Conservation (phyloP, 2,888 invertebrate species). For the Drosophila nr. medialis region DNA sequence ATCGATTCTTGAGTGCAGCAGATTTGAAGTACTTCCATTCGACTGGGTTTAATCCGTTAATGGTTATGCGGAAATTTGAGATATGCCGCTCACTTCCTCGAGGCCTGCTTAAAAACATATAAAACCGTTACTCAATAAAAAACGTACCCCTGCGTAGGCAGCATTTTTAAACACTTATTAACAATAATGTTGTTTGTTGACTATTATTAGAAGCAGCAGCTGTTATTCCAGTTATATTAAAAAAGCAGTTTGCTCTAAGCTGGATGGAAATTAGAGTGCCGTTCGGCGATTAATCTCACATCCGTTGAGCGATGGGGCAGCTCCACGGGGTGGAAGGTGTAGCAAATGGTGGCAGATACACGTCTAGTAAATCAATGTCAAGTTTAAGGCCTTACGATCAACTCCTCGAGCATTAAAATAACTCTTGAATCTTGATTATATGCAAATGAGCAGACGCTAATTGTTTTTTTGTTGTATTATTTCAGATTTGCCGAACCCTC, state of each 20-base stretch:
- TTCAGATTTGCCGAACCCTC: slow-evolving; percentile 4
- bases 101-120: slow-evolving; percentile 20
- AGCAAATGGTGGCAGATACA: slow-evolving; percentile 5
- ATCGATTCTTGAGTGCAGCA: slow-evolving; percentile 24
- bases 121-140: background rate
- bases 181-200: slow-evolving; percentile 2
- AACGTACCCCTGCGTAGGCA: slow-evolving; percentile 1
- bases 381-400: slow-evolving; percentile 65
- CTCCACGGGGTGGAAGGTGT: background rate
- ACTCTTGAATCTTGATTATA: slow-evolving; percentile 34
- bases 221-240: slow-evolving; percentile 48
- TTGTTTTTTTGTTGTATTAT: slow-evolving; percentile 12
- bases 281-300: slow-evolving; percentile 54
- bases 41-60: slow-evolving; percentile 11
- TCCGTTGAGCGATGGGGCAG: slow-evolving; percentile 40
- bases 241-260: slow-evolving; percentile 59
- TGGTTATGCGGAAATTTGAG: slow-evolving; percentile 60
- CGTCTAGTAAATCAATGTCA: slow-evolving; percentile 61
- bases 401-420: slow-evolving; percentile 30
- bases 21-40: slow-evolving; percentile 30
- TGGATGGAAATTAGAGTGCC: slow-evolving; percentile 51
- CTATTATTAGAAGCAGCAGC: slow-evolving; percentile 23
- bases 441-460: slow-evolving; percentile 49
- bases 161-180: background rate
- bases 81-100: slow-evolving; percentile 51